phyloP scores from a whole-genome alignment of 2,888 invertebrate genomes.

The Cataglyphis rosenhaueri region DNA sequence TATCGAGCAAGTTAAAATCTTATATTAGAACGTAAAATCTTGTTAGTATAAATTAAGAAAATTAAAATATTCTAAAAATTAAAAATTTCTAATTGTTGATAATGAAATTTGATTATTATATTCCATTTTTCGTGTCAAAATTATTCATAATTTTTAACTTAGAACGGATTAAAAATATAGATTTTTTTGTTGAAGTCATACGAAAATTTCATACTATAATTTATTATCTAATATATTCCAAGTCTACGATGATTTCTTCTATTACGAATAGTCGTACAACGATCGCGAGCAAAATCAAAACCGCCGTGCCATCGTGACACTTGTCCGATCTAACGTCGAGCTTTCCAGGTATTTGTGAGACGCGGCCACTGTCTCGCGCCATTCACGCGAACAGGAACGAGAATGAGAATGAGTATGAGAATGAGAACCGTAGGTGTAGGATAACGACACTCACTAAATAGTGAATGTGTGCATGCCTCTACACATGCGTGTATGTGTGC shows the following conservation, averaged over 20 bases:
- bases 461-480: constrained; percentile 25
- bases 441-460: constrained; percentile 28
- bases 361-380: constrained; percentile 5
- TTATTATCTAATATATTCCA: neutral
- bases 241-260: neutral
- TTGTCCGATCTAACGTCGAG: constrained; percentile 27
- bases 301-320: constrained; percentile 8
- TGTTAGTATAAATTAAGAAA: neutral
- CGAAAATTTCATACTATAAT: neutral
- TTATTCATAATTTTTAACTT: neutral
- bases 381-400: constrained; percentile 52
- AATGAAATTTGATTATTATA: neutral
- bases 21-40: neutral
- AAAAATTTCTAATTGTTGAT: neutral
- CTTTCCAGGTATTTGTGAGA: constrained; percentile 46
- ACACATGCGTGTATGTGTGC: constrained; percentile 55
- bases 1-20: neutral
- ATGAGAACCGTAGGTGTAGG: constrained; percentile 47
- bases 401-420: constrained; percentile 55
- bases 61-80: neutral
- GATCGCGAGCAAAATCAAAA: constrained; percentile 14
- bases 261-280: neutral
- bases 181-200: neutral
- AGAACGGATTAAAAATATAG: neutral
- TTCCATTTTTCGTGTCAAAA: neutral